phyloP scores from a whole-genome alignment of 2,888 invertebrate species.

The Elegia similella region DNA sequence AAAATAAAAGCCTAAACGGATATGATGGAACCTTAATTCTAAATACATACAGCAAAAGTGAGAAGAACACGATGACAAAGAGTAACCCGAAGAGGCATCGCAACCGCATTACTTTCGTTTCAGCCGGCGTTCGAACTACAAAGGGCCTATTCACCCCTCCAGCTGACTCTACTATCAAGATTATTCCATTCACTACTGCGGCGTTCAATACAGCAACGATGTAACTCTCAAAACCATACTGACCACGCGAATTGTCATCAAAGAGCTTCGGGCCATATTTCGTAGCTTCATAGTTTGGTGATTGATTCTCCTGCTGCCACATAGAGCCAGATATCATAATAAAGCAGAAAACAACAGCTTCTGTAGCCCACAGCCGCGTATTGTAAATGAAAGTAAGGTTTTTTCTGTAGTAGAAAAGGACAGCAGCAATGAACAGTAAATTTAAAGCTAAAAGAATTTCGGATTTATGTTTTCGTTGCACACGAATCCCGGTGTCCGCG shows the following conservation, averaged over 20 bases:
- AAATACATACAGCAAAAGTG: background rate
- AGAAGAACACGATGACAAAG: background rate
- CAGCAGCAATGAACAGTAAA: background rate
- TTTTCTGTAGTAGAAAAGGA: background rate
- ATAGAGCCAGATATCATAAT: background rate
- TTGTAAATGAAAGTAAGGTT: background rate
- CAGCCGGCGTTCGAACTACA: background rate
- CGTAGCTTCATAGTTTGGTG: background rate
- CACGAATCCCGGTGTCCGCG: background rate
- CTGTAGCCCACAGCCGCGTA: background rate
- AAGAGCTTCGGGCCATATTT: background rate
- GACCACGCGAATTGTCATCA: background rate
- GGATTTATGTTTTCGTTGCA: background rate
- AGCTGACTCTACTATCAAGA: background rate
- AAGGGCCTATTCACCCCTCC: background rate
- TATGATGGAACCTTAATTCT: background rate
- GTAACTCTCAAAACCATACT: background rate
- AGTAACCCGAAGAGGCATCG: background rate
- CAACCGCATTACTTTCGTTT: background rate
- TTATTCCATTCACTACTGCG: background rate
- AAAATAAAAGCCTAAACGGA: background rate
- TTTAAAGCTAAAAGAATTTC: too few species aligned
- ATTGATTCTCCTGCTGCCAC: background rate
- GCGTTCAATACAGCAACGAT: background rate
- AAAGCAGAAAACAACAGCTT: background rate